Evolutionary conservation across 2,888 invertebrate genomes (phyloP), one percentile per base, ranked within the genome.

Genomic region (Hydriomena furcata): DNA sequence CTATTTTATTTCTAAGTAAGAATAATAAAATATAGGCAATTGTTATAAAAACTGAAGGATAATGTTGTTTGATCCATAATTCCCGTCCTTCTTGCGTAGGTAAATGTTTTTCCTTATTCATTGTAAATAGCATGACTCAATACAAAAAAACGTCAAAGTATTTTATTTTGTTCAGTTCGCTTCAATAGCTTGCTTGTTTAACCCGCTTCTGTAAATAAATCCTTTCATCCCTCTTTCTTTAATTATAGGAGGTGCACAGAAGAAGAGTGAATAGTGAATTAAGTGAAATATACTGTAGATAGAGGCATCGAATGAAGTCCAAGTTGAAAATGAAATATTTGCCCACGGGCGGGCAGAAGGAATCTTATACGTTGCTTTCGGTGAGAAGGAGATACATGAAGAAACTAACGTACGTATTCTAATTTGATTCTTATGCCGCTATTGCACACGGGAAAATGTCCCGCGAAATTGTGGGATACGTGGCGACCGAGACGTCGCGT

Each of bases 371-470:
- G 11, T 84, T 91, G 69, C 81, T 93, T 61, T 91, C 92, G 48
- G 92, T 92, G 47, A 91, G 92, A 79, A 90, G 93, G 78, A 88
- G 92, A 84, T 88, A 93, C 84, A 92, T 93, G 92, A 93, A 93
- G 91, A 93, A 93, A 77, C 76, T 93, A 81, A 86, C 91, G 93
- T 93, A 92, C 88, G 93, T 93, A 88, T 63, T 7, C 34, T 53
- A 38, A 12, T 32, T 32, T 13, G 8, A 12, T n/a, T n/a, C n/a
- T n/a, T n/a, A n/a, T n/a, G n/a, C n/a, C n/a, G n/a, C n/a, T n/a
- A n/a, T n/a, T n/a, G n/a, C n/a, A n/a, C n/a, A n/a, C n/a, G n/a
- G n/a, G n/a, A n/a, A n/a, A n/a, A n/a, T n/a, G n/a, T n/a, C n/a
- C n/a, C n/a, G n/a, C n/a, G n/a, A n/a, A n/a, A n/a, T n/a, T n/a